These are phyloP conservation scores for Zalophus californianus DNA, from an alignment of 2,797 vertebrate species.

Conservation along the genomic window DNA sequence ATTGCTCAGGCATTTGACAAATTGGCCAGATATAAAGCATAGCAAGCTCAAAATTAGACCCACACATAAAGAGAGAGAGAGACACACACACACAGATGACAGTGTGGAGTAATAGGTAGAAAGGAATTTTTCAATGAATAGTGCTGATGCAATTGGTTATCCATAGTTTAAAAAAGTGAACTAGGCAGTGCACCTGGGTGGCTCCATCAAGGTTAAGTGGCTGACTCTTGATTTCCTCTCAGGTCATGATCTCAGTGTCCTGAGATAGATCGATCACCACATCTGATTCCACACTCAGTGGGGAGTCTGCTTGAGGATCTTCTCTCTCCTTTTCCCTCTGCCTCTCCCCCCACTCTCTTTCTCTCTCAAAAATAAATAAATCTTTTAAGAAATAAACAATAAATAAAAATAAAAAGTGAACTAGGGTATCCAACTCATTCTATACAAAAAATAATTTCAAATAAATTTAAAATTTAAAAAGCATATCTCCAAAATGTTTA, in stretches of 20 bases:
- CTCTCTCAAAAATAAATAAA: background rate
- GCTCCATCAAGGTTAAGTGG: background rate
- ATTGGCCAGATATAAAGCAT: fast-evolving
- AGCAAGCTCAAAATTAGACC: background rate
- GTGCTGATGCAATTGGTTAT: fast-evolving
- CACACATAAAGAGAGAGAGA: fast-evolving
- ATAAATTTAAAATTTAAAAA: background rate
- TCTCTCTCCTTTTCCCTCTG: background rate
- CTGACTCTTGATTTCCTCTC: background rate
- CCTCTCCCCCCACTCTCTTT: background rate
- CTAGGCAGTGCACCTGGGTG: background rate
- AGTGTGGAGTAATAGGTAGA: fast-evolving
- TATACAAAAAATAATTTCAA: background rate
- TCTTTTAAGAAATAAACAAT: background rate
- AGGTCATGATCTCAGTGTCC: background rate
- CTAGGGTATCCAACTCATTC: fast-evolving
- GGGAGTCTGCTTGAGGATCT: too few species aligned
- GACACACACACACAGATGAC: fast-evolving
- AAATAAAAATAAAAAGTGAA: background rate
- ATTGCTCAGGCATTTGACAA: fast-evolving
- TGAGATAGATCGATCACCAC: background rate
- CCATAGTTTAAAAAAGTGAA: background rate
- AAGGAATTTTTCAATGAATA: background rate
- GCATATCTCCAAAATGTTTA: background rate
- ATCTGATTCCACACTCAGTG: background rate